A percentile compares a stretch with the other conserved stretches of the same genome.
phyloP scores from a whole-genome alignment of 2,888 invertebrate species.

The Phrixothrix hirtus region DNA sequence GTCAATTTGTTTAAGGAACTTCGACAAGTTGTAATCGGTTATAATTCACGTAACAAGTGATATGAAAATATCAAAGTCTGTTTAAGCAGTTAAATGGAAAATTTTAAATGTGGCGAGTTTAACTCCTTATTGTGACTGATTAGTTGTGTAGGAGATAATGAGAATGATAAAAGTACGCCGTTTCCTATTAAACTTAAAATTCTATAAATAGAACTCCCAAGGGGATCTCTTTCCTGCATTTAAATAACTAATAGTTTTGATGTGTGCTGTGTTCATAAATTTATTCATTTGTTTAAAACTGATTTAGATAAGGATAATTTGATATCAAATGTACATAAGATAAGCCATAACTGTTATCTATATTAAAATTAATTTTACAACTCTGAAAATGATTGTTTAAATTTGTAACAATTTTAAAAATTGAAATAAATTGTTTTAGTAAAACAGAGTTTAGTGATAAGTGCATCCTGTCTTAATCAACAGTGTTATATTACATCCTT shows the following conservation, averaged over 20 bases:
- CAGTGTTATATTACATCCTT: conserved; percentile 32
- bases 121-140: background rate
- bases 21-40: no score
- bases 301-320: no score
- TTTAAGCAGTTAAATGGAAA: background rate
- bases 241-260: no score
- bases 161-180: conserved; percentile 8
- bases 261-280: no score
- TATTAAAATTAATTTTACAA: no score
- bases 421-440: conserved; percentile 3
- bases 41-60: no score
- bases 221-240: conserved; percentile 28
- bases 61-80: background rate
- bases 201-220: conserved; percentile 29
- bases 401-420: background rate
- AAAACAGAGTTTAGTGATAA: conserved; percentile 29
- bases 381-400: conserved; percentile 12
- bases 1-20: background rate
- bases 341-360: no score
- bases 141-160: conserved; percentile 13
- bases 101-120: background rate
- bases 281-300: no score
- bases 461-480: conserved; percentile 36
- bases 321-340: no score
- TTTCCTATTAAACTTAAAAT: conserved; percentile 29